phyloP scores from a whole-genome alignment of 2,113 vertebrate species.

The Labrus mixtus region DNA sequence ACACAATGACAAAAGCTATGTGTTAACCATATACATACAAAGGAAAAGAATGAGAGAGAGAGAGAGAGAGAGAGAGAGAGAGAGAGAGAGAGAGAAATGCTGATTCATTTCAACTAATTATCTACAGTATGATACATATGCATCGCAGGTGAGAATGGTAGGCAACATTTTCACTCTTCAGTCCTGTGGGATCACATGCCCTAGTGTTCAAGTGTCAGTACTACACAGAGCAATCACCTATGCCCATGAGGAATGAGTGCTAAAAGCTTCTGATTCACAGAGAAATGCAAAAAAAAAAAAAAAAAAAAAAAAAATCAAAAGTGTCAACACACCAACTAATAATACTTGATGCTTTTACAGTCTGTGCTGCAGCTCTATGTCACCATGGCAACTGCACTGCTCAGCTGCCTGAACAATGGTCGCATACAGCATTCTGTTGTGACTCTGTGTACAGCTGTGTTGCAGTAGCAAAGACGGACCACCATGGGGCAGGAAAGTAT shows the following conservation, averaged over 20 bases:
- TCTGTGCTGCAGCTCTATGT: conserved; percentile 73
- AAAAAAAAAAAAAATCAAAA: conserved; percentile 59
- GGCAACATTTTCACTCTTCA: background rate
- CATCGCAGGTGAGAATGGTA: background rate
- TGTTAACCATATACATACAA: background rate
- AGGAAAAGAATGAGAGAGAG: background rate
- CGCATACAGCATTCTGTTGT: conserved; percentile 56
- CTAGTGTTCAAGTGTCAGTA: conserved; percentile 30
- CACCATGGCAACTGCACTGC: conserved; percentile 82
- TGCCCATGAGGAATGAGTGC: conserved; percentile 17
- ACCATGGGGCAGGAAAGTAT: conserved; percentile 76
- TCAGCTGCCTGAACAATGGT: conserved; percentile 70
- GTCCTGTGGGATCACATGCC: conserved; percentile 9
- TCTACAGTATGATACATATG: background rate
- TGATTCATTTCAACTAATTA: background rate
- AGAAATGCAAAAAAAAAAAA: conserved; percentile 58
- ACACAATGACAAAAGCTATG: background rate
- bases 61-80: too few species aligned
- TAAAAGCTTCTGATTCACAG: conserved; percentile 57
- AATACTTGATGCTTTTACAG: conserved; percentile 69
- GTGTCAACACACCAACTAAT: conserved; percentile 69
- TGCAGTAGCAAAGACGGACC: conserved; percentile 68
- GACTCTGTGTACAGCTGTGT: background rate
- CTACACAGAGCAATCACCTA: conserved; percentile 32
- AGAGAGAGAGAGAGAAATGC: background rate